Evolutionary conservation across 2,797 vertebrate genomes (phyloP).

Genomic region (Garrulus glandarius): DNA sequence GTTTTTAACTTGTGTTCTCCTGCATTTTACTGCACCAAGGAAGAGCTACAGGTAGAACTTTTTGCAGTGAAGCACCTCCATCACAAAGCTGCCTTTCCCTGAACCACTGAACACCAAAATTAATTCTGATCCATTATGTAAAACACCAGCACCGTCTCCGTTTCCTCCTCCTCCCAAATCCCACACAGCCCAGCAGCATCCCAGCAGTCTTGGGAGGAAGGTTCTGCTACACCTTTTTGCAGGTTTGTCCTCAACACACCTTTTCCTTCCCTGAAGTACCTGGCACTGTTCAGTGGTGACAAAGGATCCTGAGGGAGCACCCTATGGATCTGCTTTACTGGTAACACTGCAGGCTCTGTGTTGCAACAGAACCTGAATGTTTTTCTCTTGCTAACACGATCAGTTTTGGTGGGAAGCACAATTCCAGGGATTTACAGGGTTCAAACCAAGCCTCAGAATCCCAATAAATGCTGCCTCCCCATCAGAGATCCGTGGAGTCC

Average conservation of each 20-base stretch:
- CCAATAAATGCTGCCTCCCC: background rate
- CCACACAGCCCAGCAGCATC: background rate
- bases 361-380: background rate
- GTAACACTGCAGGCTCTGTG: background rate
- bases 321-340: background rate
- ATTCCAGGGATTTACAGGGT: background rate
- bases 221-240: background rate
- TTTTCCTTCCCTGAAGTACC: background rate
- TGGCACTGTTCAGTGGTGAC: background rate
- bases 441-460: background rate
- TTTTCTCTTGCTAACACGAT: background rate
- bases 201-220: background rate
- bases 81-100: background rate
- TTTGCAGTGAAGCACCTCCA: background rate
- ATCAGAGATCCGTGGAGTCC: fast-evolving
- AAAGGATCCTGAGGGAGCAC: background rate
- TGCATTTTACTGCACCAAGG: background rate
- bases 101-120: background rate
- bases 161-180: background rate
- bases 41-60: background rate
- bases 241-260: background rate
- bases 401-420: background rate
- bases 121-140: too few species aligned
- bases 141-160: background rate
- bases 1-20: background rate